Conservation (phyloP, 2,888 invertebrate genomes). For the Scaptomyza caliginosa region DNA sequence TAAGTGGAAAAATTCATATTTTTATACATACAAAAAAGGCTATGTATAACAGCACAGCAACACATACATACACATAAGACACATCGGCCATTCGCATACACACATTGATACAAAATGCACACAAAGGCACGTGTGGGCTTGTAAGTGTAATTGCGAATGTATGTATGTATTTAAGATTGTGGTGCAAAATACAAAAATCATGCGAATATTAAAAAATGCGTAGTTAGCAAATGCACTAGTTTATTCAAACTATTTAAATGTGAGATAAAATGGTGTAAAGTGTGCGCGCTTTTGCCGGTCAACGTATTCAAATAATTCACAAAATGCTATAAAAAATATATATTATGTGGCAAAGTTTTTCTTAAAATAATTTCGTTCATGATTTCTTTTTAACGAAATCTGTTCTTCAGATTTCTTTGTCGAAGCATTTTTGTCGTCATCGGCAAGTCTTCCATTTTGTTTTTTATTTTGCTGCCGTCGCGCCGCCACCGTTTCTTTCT, state of each 20-base stretch:
- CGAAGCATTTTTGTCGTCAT: conserved; percentile 69
- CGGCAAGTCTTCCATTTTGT: conserved; percentile 81
- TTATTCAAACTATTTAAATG: conserved; percentile 30
- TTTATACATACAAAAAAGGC: conserved; percentile 79
- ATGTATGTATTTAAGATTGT: conserved; percentile 64
- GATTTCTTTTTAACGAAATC: conserved; percentile 35
- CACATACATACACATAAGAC: conserved; percentile 46
- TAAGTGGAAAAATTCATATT: conserved; percentile 79
- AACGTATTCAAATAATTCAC: background rate
- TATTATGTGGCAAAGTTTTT: conserved; percentile 39
- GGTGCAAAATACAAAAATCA: conserved; percentile 77
- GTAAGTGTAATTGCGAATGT: conserved; percentile 43
- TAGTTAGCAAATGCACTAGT: conserved; percentile 51
- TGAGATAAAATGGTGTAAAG: conserved; percentile 12
- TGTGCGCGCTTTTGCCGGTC: conserved; percentile 33
- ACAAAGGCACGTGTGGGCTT: conserved; percentile 54
- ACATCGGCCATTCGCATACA: conserved; percentile 62
- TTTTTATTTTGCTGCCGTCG: conserved; percentile 55
- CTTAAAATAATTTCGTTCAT: conserved; percentile 14
- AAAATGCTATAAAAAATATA: conserved; percentile 1
- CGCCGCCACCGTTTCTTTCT: conserved; percentile 34
- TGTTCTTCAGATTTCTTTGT: conserved; percentile 71
- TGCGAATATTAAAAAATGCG: conserved; percentile 75
- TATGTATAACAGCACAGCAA: conserved; percentile 80
- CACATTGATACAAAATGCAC: conserved; percentile 32